A percentile compares a stretch with the other conserved stretches of the same genome.
These are phyloP conservation scores for Halcyon badia DNA, from an alignment of 2,797 vertebrate genomes.

Conservation along the genomic window DNA sequence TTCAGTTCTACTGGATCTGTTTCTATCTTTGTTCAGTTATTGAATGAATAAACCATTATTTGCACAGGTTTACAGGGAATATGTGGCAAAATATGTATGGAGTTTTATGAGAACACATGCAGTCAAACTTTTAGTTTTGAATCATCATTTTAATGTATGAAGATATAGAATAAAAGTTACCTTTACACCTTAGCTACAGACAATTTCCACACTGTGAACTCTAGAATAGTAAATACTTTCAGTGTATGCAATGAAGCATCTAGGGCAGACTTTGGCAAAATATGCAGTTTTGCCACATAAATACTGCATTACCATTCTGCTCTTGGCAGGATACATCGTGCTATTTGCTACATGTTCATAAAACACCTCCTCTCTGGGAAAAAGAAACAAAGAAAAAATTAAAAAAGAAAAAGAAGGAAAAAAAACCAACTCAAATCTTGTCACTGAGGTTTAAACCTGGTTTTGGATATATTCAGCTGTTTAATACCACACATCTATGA, in stretches of 20 bases:
- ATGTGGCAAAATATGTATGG: neutral
- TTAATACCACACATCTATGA: neutral
- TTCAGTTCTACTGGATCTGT: neutral
- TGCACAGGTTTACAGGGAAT: neutral
- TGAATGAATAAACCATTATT: neutral
- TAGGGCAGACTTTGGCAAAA: neutral
- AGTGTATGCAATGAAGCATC: neutral
- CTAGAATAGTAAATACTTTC: neutral
- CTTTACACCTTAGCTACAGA: neutral
- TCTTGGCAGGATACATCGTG: neutral
- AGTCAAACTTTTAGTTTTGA: neutral
- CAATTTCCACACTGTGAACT: neutral
- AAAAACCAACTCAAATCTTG: neutral
- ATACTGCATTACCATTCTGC: neutral
- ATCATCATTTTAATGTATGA: slow-evolving; percentile 12
- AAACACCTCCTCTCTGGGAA: neutral
- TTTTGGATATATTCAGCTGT: neutral
- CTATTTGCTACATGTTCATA: neutral
- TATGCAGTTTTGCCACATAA: neutral
- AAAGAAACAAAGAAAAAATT: neutral
- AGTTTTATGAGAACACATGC: neutral
- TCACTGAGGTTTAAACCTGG: neutral
- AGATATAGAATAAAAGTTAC: neutral
- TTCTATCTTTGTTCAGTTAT: neutral
- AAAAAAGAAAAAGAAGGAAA: no score